These are phyloP conservation scores for Amniataba percoides DNA, from an alignment of 2,797 vertebrate genomes.

Conservation along the genomic window DNA sequence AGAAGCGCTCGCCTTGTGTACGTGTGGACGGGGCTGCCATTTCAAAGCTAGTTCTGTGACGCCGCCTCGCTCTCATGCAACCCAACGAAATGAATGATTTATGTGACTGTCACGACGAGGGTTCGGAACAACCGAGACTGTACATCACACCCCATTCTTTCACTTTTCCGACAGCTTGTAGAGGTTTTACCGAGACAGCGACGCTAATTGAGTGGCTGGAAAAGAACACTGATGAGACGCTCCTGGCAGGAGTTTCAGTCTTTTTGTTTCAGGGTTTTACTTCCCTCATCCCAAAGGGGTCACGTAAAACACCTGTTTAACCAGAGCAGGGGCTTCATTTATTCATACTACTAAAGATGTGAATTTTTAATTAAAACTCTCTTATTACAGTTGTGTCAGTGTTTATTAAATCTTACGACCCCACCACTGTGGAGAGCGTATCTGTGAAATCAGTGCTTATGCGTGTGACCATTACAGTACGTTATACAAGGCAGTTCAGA, in stretches of 20 bases:
- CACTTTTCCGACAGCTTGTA: slow-evolving; percentile 58
- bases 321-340: slow-evolving; percentile 54
- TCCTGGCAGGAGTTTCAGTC: slow-evolving; percentile 37
- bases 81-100: slow-evolving; percentile 73
- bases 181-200: slow-evolving; percentile 53
- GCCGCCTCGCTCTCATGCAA: slow-evolving; percentile 51
- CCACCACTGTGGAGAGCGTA: background rate
- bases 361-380: slow-evolving; percentile 69
- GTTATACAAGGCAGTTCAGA: slow-evolving; percentile 50
- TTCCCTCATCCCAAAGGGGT: slow-evolving; percentile 57
- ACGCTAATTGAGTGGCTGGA: slow-evolving; percentile 75
- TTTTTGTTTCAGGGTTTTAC: slow-evolving; percentile 39
- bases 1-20: slow-evolving; percentile 31
- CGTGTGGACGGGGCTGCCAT: slow-evolving; percentile 46
- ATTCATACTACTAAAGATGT: slow-evolving; percentile 66
- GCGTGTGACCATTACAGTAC: slow-evolving; percentile 48
- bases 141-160: slow-evolving; percentile 44
- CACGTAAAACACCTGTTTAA: slow-evolving; percentile 58
- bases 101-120: slow-evolving; percentile 66
- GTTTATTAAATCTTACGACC: slow-evolving; percentile 57
- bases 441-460: slow-evolving; percentile 47
- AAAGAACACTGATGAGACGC: slow-evolving; percentile 59
- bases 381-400: slow-evolving; percentile 34
- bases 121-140: slow-evolving; percentile 49
- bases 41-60: slow-evolving; percentile 66